A percentile compares a stretch with the other conserved stretches of the same genome.
Conservation (phyloP, 2,888 invertebrate species). For the Chaetoderma sp. region DNA sequence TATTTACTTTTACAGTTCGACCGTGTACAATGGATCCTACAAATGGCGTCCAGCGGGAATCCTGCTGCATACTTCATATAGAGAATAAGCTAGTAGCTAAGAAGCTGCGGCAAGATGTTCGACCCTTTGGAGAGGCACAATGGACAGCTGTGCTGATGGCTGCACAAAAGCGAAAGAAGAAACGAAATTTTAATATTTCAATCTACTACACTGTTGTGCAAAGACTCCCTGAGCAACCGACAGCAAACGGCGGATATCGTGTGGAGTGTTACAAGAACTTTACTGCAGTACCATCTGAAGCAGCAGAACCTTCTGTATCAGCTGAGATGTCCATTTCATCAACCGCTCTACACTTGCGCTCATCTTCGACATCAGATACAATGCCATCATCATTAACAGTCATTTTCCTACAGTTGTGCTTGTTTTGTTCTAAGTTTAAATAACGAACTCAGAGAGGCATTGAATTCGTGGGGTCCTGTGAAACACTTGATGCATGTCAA, state of each 20-base stretch:
- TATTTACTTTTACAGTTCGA: not conserved
- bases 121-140: not conserved
- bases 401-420: not conserved
- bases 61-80: not conserved
- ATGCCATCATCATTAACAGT: not conserved
- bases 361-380: not conserved
- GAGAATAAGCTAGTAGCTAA: not conserved
- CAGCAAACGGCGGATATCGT: not conserved
- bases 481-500: not conserved
- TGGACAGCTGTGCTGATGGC: not conserved
- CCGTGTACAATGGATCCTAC: not conserved
- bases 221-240: not conserved
- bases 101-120: not conserved
- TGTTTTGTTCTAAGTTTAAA: not conserved
- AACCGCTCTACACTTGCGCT: not conserved
- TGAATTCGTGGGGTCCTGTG: constrained; percentile 14
- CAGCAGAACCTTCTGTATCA: not conserved
- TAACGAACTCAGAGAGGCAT: not conserved
- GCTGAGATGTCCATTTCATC: not conserved
- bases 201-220: not conserved
- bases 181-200: not conserved
- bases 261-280: not conserved
- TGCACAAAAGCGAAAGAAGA: not conserved
- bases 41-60: not conserved
- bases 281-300: not conserved